phyloP scores from a whole-genome alignment of 2,797 vertebrate genomes.

The Hipposideros larvatus region DNA sequence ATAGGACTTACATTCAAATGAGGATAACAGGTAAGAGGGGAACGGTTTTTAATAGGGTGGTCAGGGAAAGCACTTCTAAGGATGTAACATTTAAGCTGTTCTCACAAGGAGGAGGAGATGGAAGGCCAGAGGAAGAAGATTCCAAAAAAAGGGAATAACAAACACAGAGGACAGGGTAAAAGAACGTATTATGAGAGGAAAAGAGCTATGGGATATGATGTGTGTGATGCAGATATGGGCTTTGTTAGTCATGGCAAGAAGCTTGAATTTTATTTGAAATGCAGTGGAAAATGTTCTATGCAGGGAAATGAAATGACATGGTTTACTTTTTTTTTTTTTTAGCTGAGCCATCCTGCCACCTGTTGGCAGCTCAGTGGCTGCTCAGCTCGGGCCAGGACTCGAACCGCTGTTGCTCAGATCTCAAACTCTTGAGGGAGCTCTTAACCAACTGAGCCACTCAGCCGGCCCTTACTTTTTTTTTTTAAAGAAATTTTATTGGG shows the following conservation, averaged over 20 bases:
- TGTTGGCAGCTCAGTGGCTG: too few species aligned
- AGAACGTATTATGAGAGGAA: constrained; percentile 8
- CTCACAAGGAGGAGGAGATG: neutral
- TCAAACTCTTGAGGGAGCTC: too few species aligned
- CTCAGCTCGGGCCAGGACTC: too few species aligned
- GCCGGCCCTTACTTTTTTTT: neutral
- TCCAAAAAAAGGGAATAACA: neutral
- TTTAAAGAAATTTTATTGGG: too few species aligned
- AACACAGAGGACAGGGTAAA: neutral
- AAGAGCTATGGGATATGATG: neutral
- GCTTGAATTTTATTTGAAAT: constrained; percentile 11
- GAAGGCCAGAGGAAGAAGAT: neutral
- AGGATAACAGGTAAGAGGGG: neutral
- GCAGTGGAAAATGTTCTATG: neutral
- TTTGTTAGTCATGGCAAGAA: neutral
- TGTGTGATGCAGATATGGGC: neutral
- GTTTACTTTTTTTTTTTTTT: neutral
- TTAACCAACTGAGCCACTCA: too few species aligned
- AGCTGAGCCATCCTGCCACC: too few species aligned
- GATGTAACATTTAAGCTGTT: constrained; percentile 10
- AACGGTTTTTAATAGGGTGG: neutral
- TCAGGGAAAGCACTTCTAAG: neutral
- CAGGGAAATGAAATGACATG: neutral
- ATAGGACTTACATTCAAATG: neutral
- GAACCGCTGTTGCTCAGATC: too few species aligned